phyloP scores from a whole-genome alignment of 2,888 invertebrate genomes.

The Chaitophorus viminalis region DNA sequence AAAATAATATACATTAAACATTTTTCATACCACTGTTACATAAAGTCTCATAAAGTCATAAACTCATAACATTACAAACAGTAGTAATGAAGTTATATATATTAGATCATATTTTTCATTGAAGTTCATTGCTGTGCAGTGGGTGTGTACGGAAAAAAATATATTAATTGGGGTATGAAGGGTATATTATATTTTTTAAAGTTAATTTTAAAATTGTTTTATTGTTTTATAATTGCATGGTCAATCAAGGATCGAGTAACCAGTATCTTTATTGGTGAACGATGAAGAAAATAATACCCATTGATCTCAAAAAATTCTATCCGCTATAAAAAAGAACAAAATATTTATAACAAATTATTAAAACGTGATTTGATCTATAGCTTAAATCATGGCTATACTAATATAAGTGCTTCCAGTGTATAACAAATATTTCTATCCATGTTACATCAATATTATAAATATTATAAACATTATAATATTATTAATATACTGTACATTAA shows the following conservation, averaged over 20 bases:
- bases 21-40: too few relatives aligned
- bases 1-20: too few relatives aligned
- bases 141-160: not conserved
- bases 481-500: too few relatives aligned
- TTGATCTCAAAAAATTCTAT: constrained; percentile 21
- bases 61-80: too few relatives aligned
- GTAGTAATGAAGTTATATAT: too few relatives aligned
- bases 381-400: not conserved
- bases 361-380: not conserved
- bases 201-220: not conserved
- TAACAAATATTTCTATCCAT: too few relatives aligned
- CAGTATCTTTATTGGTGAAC: constrained; percentile 3
- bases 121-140: not conserved
- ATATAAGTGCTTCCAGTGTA: not conserved
- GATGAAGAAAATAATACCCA: not conserved
- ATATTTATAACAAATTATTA: not conserved
- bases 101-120: not conserved
- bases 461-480: too few relatives aligned
- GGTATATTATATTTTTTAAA: not conserved
- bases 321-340: not conserved
- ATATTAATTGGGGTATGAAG: not conserved
- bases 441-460: too few relatives aligned
- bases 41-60: too few relatives aligned
- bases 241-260: constrained; percentile 2
- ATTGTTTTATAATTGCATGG: not conserved